These are phyloP conservation scores for Amblyornis subalaris DNA, from an alignment of 2,113 vertebrate genomes.

Conservation along the genomic window DNA sequence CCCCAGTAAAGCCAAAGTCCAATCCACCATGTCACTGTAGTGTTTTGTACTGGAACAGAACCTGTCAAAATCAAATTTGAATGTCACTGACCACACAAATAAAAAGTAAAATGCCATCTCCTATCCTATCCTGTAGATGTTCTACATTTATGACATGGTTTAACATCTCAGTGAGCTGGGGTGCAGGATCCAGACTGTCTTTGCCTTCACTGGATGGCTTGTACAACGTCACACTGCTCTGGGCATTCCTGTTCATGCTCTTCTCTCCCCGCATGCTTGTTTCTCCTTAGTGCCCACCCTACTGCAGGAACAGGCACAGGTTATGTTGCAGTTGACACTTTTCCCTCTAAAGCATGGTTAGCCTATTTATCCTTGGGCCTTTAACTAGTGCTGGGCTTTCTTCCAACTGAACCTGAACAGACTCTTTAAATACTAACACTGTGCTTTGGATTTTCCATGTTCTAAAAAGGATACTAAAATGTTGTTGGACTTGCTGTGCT, in stretches of 20 bases:
- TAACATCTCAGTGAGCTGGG: background rate
- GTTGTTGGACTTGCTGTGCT: background rate
- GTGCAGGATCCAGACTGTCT: background rate
- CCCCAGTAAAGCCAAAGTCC: background rate
- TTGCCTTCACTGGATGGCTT: background rate
- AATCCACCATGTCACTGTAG: fast-evolving
- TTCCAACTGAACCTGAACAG: background rate
- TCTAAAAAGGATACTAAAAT: background rate
- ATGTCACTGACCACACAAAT: background rate
- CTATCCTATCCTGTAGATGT: background rate
- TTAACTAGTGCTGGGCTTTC: background rate
- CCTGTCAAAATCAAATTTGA: background rate
- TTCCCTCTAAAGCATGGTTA: background rate
- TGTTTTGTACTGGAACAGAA: background rate
- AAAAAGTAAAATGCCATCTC: background rate
- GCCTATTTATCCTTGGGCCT: background rate
- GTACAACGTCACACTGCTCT: background rate
- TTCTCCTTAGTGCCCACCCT: background rate
- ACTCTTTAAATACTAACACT: background rate
- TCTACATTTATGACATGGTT: background rate
- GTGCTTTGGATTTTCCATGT: background rate
- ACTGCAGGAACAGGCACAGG: background rate
- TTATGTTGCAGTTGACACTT: fast-evolving
- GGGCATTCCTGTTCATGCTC: background rate
- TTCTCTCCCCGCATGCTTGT: background rate